These are phyloP conservation scores for Sturnus vulgaris DNA, from an alignment of 2,113 vertebrate species.

Conservation along the genomic window DNA sequence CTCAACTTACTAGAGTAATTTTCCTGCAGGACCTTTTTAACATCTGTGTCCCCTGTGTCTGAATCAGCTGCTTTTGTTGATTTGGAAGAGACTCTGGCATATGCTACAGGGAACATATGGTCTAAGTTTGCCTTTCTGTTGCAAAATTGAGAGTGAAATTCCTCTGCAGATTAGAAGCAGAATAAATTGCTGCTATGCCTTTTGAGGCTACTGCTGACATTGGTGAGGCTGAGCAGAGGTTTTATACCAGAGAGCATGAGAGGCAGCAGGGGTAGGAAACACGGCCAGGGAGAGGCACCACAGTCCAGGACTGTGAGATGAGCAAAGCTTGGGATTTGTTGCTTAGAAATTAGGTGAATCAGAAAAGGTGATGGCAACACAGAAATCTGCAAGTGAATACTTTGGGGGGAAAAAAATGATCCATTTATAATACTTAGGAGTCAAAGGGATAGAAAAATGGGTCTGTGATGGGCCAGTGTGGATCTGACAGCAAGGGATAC, in stretches of 20 bases:
- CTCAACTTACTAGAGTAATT: background rate
- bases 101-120: conserved; percentile 26
- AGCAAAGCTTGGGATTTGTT: background rate
- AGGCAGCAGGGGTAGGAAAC: background rate
- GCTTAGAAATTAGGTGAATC: background rate
- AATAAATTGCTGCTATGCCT: background rate
- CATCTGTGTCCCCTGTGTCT: background rate
- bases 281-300: background rate
- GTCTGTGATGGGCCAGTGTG: background rate
- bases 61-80: conserved; percentile 38
- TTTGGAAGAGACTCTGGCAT: background rate
- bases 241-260: background rate
- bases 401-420: accelerated
- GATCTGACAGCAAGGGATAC: background rate
- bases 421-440: accelerated
- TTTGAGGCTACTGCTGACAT: background rate
- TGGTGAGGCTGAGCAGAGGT: background rate
- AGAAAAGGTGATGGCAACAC: background rate
- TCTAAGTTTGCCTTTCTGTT: background rate
- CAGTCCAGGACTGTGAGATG: background rate
- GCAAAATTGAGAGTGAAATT: background rate
- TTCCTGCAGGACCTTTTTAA: conserved; percentile 12
- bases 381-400: background rate
- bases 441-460: background rate
- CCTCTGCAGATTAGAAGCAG: background rate